Percentiles rank a stretch among this genome's conserved stretches.
phyloP scores from a whole-genome alignment of 1,140 invertebrate species.

The Drosophila hydei region DNA sequence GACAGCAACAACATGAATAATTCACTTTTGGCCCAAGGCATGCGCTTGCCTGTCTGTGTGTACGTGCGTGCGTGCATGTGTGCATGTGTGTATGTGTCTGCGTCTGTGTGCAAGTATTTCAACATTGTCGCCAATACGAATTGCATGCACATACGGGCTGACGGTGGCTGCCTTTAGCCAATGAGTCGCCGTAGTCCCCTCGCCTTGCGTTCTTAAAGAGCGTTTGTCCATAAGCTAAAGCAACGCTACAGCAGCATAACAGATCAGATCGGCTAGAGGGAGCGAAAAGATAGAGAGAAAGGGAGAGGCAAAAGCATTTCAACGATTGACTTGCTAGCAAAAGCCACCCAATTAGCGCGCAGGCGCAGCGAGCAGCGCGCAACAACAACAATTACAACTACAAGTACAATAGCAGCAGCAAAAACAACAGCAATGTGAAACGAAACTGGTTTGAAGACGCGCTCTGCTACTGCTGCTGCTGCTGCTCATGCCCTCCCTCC shows the following conservation, averaged over 20 bases:
- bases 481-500: slow-evolving; percentile 49
- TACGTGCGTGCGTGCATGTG: slow-evolving; percentile 1
- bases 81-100: slow-evolving; percentile 13
- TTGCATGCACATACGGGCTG: slow-evolving; percentile 65
- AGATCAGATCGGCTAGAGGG: not conserved
- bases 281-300: not conserved
- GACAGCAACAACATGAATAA: slow-evolving; percentile 75
- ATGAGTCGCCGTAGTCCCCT: not conserved
- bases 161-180: too few species aligned
- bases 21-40: slow-evolving; percentile 76
- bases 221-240: slow-evolving; percentile 55
- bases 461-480: slow-evolving; percentile 34
- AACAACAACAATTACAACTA: slow-evolving; percentile 32
- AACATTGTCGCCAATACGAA: slow-evolving; percentile 76
- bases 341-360: slow-evolving; percentile 67
- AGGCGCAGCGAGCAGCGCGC: slow-evolving; percentile 47
- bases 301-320: slow-evolving; percentile 4
- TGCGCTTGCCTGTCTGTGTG: slow-evolving; percentile 29
- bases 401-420: slow-evolving; percentile 10
- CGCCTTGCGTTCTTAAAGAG: slow-evolving; percentile 34
- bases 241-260: not conserved
- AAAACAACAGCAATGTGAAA: slow-evolving; percentile 46
- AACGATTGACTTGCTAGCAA: slow-evolving; percentile 28
- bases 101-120: slow-evolving; percentile 40
- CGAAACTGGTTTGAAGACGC: slow-evolving; percentile 76